Evolutionary conservation across 2,113 vertebrate genomes (phyloP).

Genomic region (Otis tarda): DNA sequence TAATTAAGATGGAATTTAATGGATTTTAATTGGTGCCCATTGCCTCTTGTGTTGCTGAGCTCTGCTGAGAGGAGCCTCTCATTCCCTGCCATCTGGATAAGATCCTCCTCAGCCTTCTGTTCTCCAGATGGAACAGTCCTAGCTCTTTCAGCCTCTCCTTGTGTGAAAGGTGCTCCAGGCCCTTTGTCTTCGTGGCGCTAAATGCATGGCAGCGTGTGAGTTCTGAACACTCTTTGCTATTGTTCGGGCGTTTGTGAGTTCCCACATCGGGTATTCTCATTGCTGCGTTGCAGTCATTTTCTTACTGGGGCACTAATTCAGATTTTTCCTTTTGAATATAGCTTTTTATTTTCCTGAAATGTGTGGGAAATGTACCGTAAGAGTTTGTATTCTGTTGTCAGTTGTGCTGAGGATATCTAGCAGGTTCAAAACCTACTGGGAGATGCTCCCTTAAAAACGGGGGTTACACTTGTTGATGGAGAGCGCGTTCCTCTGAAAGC

Average conservation of each 20-base stretch:
- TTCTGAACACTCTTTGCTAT: background rate
- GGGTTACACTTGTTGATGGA: background rate
- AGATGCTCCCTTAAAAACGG: background rate
- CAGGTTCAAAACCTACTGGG: background rate
- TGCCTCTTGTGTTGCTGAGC: background rate
- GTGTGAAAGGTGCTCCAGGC: background rate
- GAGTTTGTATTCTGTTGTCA: background rate
- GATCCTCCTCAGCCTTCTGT: background rate
- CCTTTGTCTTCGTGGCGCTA: background rate
- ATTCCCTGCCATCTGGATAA: background rate
- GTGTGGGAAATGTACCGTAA: background rate
- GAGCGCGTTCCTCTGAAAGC: background rate
- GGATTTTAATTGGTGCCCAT: background rate
- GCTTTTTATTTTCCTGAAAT: background rate
- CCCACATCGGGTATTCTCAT: background rate
- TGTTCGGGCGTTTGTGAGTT: background rate
- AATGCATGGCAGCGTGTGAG: background rate
- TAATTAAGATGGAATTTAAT: background rate
- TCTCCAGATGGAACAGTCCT: background rate
- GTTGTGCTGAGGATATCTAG: background rate
- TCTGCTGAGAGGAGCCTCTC: background rate
- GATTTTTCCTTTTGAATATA: background rate
- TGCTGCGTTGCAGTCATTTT: accelerated
- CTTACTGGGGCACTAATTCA: background rate
- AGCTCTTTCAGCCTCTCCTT: too few species aligned